Evolutionary conservation across 2,797 vertebrate genomes (phyloP), one percentile per base, ranked within the genome.

Genomic region (Pteropus rufus): DNA sequence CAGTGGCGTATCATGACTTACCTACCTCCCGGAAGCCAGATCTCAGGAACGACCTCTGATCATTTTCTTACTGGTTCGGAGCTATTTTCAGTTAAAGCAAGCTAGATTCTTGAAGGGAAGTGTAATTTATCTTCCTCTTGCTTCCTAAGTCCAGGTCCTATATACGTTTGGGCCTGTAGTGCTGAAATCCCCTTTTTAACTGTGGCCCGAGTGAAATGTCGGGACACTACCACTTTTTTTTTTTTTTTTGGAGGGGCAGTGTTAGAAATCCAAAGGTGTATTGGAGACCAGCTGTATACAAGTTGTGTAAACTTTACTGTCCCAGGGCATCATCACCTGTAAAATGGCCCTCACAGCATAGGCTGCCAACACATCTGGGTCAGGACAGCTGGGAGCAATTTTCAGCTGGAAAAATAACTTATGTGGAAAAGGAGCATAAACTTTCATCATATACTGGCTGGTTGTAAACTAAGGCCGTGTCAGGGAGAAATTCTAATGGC

Each of bases 11-110:
- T 83, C 93, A 72, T 88, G 91, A 89, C 95, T 96, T 96, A 90
- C 91, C 87, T 97, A 49, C 49, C 94, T 97, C 84, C 73, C 93
- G 92, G 96, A 96, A 96, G 89, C 95, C 81, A 83, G 94, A 91
- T 97, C 93, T 94, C 96, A 82, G 67, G 91, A 96, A 98, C 91
- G 93, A 81, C 96, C 98, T 96, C 97, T 97, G 90, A 96, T 97
- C 95, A 93, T 94, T 95, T 96, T 77, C 95, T 98, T 97, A 92
- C 65, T 95, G 84, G 92, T 77, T 96, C 36, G 91, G 84, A 84
- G 91, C 96, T 96, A 93, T 97, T 98, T 98, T 97, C 95, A 96
- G 96, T 92, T 52, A 60, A 97, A 97, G 91, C 97, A 97, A 95
- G 91, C 90, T 95, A 88, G n/a, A 26, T 52, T 89, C 82, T 83